Base-by-base conservation (phyloP, 1,140 invertebrate genomes). In the Caenorhabditis brenneri region DNA sequence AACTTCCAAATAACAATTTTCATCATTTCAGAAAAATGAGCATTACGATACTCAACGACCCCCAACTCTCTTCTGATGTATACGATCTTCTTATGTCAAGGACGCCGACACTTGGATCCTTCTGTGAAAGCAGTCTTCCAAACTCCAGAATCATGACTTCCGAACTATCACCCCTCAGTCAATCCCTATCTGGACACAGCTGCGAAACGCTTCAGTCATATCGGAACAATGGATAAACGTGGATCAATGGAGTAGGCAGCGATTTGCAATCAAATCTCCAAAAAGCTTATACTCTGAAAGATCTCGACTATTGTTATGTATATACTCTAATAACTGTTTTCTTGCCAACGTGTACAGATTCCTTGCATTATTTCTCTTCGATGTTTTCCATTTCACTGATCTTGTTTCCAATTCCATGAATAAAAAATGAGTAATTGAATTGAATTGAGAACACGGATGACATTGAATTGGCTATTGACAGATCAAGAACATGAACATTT, bases 21-120 rank as follows among this genome's bases (percentile, higher is more conserved):
- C 6, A 46, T 42, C 2, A n/a, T 55, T 74, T 74, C 65, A 74
- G 65, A 12, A n/a, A n/a, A 65, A 74, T 74, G 65, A 74, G 65
- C 65, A 74, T 74, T 42, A 74, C 65, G 36, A 74, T 74, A 74
- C 65, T 74, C 65, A 74, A 74, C 65, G 65, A 74, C 36, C 65
- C 65, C 7, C 65, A 74, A 74, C 65, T 74, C n/a, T 74, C 65
- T 12, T 74, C 65, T 27, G 65, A 74, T 74, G 65, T 74, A 4
- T 74, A 74, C 36, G 65, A 74, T 74, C 65, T 74, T 42, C 19
- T 74, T 2, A 74, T 74, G 65, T 74, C 65, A 24, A 74, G 65
- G 36, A 74, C 33, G 3, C 36, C 33, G 12, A 74, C 65, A 0
- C 36, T 74, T 74, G 65, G 36, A 9, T 74, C 65, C 19, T 74